Evolutionary conservation across 2,797 vertebrate species (phyloP).

Genomic region (Mormyrus proboscirostris): DNA sequence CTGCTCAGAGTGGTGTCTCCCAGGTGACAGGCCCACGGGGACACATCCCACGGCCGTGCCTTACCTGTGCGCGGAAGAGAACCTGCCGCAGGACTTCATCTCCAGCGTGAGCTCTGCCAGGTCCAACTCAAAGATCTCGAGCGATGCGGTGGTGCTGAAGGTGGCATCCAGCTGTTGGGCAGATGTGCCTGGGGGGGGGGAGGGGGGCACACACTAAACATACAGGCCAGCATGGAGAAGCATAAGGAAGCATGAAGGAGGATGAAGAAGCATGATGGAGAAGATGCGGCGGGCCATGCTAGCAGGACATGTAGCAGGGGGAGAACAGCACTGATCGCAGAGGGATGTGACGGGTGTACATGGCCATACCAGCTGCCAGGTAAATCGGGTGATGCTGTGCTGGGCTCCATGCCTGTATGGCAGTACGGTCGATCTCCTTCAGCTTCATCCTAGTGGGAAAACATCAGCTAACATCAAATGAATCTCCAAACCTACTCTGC

Average conservation of each 20-base stretch:
- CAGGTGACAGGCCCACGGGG: background rate
- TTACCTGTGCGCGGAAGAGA: conserved; percentile 82
- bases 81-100: conserved; percentile 86
- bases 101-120: conserved; percentile 78
- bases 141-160: conserved; percentile 88
- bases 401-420: conserved; percentile 96
- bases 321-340: background rate
- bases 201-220: background rate
- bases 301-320: background rate
- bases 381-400: conserved; percentile 88
- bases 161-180: conserved; percentile 95
- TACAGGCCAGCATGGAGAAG: background rate
- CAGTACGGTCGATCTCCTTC: conserved; percentile 90
- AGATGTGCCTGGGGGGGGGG: conserved; percentile 75
- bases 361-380: conserved; percentile 78
- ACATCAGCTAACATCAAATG: background rate
- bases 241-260: background rate
- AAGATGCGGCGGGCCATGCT: background rate
- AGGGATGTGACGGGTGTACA: background rate
- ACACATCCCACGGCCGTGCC: background rate
- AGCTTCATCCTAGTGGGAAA: conserved; percentile 79
- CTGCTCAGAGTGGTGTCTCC: background rate
- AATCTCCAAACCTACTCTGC: background rate
- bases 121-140: conserved; percentile 93
- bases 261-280: background rate